These are phyloP conservation scores for Orthosia incerta DNA, from an alignment of 2,888 invertebrate genomes.

Conservation along the genomic window DNA sequence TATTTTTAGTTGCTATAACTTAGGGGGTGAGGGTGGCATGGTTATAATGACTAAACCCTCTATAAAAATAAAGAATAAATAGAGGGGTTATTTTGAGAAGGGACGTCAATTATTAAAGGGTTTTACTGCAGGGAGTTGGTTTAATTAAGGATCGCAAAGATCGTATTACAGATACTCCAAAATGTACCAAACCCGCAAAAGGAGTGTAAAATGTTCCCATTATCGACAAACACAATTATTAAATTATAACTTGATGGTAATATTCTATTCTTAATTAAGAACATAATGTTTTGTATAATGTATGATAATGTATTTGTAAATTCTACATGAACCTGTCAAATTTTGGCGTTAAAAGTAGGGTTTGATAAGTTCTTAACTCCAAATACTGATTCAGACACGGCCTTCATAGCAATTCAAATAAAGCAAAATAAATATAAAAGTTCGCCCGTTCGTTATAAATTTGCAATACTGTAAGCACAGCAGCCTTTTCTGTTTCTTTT, in stretches of 20 bases:
- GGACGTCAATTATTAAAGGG: background rate
- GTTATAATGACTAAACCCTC: too few species aligned
- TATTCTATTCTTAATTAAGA: too few species aligned
- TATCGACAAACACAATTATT: too few species aligned
- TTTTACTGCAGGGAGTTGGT: background rate
- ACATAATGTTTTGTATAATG: too few species aligned
- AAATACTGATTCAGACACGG: too few species aligned
- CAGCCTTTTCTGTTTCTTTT: constrained; percentile 16
- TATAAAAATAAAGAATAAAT: too few species aligned
- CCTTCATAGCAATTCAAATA: background rate
- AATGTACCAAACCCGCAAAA: background rate
- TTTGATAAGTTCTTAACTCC: too few species aligned
- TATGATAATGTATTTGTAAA: too few species aligned
- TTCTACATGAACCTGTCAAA: too few species aligned
- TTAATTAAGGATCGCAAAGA: constrained; percentile 17
- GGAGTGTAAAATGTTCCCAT: background rate
- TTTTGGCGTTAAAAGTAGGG: too few species aligned
- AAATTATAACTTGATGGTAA: background rate
- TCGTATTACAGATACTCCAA: background rate
- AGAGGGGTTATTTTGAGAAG: background rate
- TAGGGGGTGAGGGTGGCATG: too few species aligned
- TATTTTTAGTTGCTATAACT: background rate
- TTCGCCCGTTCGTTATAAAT: background rate
- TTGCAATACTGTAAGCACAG: constrained; percentile 10
- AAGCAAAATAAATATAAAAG: background rate